Evolutionary conservation across 2,797 vertebrate species (phyloP).

Genomic region (Falco rusticolus): DNA sequence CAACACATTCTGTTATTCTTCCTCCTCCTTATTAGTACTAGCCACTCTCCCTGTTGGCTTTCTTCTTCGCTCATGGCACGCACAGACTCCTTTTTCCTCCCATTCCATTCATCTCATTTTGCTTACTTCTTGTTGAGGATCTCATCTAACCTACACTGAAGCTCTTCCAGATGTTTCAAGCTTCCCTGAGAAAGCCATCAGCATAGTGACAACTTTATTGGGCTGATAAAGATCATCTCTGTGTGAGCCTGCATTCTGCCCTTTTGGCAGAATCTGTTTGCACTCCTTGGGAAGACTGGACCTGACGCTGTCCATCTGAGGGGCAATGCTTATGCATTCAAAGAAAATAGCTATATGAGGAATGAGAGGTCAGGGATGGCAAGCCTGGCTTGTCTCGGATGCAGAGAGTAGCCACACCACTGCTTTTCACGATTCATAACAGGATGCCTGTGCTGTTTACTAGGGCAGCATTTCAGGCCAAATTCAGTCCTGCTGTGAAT

Average conservation of each 20-base stretch:
- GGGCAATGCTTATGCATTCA: not conserved
- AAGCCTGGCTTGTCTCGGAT: not conserved
- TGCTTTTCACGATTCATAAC: not conserved
- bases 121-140: not conserved
- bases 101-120: not conserved
- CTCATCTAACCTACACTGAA: not conserved
- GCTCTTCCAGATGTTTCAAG: not conserved
- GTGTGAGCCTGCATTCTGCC: not conserved
- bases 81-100: not conserved
- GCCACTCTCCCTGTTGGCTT: not conserved
- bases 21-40: not conserved
- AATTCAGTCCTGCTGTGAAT: constrained; percentile 26
- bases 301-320: not conserved
- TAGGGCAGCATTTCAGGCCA: constrained; percentile 19
- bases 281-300: not conserved
- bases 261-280: not conserved
- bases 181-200: not conserved
- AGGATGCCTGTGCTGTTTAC: constrained; percentile 25
- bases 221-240: not conserved
- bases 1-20: not conserved
- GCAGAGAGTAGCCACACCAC: not conserved
- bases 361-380: not conserved
- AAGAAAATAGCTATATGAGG: not conserved
- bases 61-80: not conserved
- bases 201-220: not conserved